These are phyloP conservation scores for Bubo scandiacus DNA, from an alignment of 2,113 vertebrate genomes.

Conservation along the genomic window DNA sequence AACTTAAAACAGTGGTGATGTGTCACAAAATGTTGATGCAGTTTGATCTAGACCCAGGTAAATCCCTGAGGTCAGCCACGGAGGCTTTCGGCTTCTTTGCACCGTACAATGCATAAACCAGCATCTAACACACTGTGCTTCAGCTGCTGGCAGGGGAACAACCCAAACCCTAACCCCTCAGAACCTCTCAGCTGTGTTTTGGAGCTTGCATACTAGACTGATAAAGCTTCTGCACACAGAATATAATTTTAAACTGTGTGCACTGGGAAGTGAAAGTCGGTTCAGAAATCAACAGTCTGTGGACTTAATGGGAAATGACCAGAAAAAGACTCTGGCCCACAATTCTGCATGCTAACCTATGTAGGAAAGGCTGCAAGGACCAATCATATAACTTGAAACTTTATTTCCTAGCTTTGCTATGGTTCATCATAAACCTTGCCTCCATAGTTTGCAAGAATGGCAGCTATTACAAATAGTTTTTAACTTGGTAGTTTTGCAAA, in stretches of 20 bases:
- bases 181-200: not conserved
- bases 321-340: not conserved
- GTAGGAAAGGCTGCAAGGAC: not conserved
- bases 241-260: not conserved
- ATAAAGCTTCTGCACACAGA: not conserved
- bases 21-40: not conserved
- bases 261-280: not conserved
- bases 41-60: not conserved
- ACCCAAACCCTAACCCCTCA: not conserved
- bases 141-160: not conserved
- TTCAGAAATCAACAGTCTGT: not conserved
- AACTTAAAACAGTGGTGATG: accelerated
- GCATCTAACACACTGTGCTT: not conserved
- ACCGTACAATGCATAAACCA: not conserved
- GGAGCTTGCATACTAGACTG: not conserved
- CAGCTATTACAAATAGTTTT: not conserved
- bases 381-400: not conserved
- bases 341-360: not conserved
- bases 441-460: not conserved
- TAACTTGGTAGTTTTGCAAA: not conserved
- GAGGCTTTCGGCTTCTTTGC: not conserved
- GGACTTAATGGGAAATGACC: not conserved
- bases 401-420: not conserved
- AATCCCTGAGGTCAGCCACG: not conserved
- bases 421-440: not conserved